phyloP scores from a whole-genome alignment of 2,113 vertebrate species.

The Ancistrus triradiatus region DNA sequence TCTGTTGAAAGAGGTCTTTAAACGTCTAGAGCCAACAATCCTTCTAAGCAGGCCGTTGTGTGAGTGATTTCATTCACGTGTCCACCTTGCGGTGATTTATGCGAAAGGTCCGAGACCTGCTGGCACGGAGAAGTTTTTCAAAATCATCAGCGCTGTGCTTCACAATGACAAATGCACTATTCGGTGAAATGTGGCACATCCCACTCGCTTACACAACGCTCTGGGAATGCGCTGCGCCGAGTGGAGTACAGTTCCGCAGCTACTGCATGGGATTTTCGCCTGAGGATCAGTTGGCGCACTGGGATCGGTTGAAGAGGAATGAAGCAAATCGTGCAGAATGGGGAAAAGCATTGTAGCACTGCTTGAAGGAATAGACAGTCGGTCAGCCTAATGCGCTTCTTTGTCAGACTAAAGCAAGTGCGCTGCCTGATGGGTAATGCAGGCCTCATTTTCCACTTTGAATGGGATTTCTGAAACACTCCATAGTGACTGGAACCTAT shows the following conservation, averaged over 20 bases:
- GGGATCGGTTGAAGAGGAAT: conserved; percentile 61
- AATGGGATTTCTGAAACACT: conserved; percentile 37
- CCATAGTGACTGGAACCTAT: conserved; percentile 43
- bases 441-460: conserved; percentile 53
- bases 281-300: conserved; percentile 51
- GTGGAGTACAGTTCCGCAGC: conserved; percentile 38
- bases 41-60: not conserved
- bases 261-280: conserved; percentile 44
- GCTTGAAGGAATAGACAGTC: conserved; percentile 50
- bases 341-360: conserved; percentile 47
- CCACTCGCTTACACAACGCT: conserved; percentile 1
- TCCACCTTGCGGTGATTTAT: conserved; percentile 12
- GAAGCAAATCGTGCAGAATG: conserved; percentile 64
- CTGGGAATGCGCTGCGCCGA: not conserved
- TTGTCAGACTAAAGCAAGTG: conserved; percentile 53
- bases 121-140: conserved; percentile 5
- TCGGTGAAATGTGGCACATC: conserved; percentile 20
- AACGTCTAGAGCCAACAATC: not conserved
- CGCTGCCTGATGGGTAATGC: conserved; percentile 49
- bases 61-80: not conserved
- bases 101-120: not conserved
- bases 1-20: conserved; percentile 30
- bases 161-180: conserved; percentile 13
- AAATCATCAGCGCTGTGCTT: not conserved
- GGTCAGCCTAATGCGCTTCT: conserved; percentile 60